phyloP scores from a whole-genome alignment of 2,888 invertebrate genomes.

The Drosophila ezoana region DNA sequence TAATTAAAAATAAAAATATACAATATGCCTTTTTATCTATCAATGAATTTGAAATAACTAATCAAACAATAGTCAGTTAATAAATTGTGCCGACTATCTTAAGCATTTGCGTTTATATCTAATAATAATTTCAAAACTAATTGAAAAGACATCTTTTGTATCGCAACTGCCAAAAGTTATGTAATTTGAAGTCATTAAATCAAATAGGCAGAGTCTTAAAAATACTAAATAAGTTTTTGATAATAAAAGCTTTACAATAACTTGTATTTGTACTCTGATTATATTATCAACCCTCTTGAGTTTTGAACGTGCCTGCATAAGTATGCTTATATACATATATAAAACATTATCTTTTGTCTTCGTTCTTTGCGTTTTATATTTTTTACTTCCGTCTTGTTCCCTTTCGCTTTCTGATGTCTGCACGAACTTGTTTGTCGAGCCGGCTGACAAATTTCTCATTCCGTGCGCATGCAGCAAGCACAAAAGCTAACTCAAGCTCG shows the following conservation, averaged over 20 bases:
- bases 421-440: conserved; percentile 39
- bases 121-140: conserved; percentile 3
- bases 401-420: conserved; percentile 42
- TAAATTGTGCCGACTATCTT: no score
- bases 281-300: background rate
- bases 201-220: background rate
- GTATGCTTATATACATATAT: background rate
- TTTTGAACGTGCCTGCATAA: background rate
- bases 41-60: no score
- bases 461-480: background rate
- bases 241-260: conserved; percentile 3
- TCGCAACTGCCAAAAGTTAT: background rate
- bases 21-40: background rate
- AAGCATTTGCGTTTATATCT: background rate
- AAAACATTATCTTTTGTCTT: conserved; percentile 7
- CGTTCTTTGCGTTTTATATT: conserved; percentile 9
- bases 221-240: conserved; percentile 19
- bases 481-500: conserved; percentile 8
- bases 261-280: background rate
- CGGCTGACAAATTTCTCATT: conserved; percentile 10
- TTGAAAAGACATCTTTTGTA: background rate
- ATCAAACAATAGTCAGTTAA: no score
- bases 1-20: background rate
- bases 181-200: background rate
- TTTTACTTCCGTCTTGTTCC: conserved; percentile 15